Evolutionary conservation across 1,140 invertebrate species (phyloP), one percentile per base, ranked within the genome.

Genomic region (Drosophila leontia): DNA sequence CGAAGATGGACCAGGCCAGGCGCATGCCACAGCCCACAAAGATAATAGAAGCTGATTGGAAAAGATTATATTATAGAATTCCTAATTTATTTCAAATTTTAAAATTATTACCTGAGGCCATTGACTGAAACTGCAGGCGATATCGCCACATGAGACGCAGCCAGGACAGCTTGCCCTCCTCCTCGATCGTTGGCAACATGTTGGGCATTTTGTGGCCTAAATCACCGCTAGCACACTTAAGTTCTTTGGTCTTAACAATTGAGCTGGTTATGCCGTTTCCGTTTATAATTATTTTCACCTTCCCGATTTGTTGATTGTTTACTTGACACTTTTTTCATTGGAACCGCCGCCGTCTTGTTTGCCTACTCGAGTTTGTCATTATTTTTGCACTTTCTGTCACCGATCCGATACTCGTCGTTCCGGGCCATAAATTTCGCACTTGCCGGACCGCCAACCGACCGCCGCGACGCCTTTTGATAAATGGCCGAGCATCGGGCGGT

Each of bases 21-120:
- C 85, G 78, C 86, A 90, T 80, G n/a, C 85, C 85, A 26, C 86
- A 85, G 60, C 82, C 85, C 29, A 90, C 81, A 26, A 90, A 88
- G 0, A 88, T 78, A 3, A 82, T 80, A 3, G 85, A 84, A 23
- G 85, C 85, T 88, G 37, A 3, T 23, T 1, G 2, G 13, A 1
- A 68, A 11, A 12, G n/a, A 74, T 9, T 5, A 7, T 12, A 13
- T 19, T 26, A 13, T 1, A 4, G 39, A 9, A 12, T 13, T 3
- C 0, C 13, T 32, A 0, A 0, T 0, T 3, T 0, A 1, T 29
- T 29, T 0, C 7, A 29, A 29, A 6, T 29, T 29, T 29, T 6
- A 1, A 29, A 29, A 29, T 6, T 29, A 29, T 29, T 29, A 29
- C 26, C 26, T 29, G 26, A 29, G 0, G 12, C 62, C 84, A 92